phyloP scores from a whole-genome alignment of 2,113 vertebrate species.

The Climacteris rufus region DNA sequence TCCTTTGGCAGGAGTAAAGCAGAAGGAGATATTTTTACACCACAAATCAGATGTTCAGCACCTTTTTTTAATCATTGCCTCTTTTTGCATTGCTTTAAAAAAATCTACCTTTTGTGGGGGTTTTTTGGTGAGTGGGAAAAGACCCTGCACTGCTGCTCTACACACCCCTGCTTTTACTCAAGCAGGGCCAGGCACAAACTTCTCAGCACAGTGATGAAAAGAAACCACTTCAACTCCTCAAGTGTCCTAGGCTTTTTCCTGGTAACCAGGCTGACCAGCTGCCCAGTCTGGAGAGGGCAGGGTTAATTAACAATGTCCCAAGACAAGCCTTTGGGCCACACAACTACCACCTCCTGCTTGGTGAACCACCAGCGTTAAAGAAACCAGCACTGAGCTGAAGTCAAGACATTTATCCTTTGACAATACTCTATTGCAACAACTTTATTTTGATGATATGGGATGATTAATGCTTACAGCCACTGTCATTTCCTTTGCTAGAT shows the following conservation, averaged over 20 bases:
- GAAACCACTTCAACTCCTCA: not conserved
- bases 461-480: conserved; percentile 55
- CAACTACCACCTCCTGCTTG: not conserved
- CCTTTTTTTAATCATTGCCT: not conserved
- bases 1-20: not conserved
- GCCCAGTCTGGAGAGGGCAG: not conserved
- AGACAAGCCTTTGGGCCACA: not conserved
- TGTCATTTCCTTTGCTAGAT: conserved; percentile 48
- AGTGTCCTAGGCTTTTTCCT: not conserved
- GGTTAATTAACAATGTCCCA: not conserved
- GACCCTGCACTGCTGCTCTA: not conserved
- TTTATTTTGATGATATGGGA: conserved; percentile 22
- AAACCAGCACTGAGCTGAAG: not conserved
- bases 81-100: not conserved
- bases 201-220: not conserved
- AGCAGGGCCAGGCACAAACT: not conserved
- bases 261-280: not conserved
- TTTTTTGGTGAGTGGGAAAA: not conserved
- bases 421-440: not conserved
- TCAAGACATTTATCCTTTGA: not conserved
- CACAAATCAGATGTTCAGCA: not conserved
- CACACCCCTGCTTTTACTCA: not conserved
- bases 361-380: not conserved
- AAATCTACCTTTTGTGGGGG: not conserved
- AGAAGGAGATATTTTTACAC: not conserved